Evolutionary conservation across 2,888 invertebrate genomes (phyloP).

Genomic region (Periphyllus acericola): DNA sequence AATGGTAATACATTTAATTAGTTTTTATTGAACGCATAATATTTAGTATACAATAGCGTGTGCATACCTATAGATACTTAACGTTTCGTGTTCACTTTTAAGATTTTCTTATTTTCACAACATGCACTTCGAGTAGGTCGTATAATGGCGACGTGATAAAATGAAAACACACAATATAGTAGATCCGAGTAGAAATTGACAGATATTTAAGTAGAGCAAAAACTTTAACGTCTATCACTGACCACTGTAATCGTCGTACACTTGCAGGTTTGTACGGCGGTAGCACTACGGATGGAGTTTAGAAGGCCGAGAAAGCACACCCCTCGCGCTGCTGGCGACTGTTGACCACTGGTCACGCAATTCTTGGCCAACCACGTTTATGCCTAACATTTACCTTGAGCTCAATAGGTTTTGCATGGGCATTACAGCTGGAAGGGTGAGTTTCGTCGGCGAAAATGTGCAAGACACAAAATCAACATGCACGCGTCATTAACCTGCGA

Average conservation of each 20-base stretch:
- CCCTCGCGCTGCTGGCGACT: conserved; percentile 45
- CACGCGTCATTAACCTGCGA: conserved; percentile 32
- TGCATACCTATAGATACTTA: no score
- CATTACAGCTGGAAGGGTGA: conserved; percentile 38
- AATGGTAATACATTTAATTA: no score
- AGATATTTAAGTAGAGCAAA: neutral
- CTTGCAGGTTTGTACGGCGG: conserved; percentile 10
- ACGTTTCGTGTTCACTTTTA: neutral
- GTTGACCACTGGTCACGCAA: conserved; percentile 60
- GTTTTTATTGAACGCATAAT: no score
- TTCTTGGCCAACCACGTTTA: conserved; percentile 46
- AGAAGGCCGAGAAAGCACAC: conserved; percentile 40
- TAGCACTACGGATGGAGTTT: conserved; percentile 21
- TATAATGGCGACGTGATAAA: neutral
- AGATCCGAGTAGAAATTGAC: neutral
- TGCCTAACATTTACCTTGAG: conserved; percentile 47
- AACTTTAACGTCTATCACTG: neutral
- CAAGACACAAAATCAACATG: conserved; percentile 41
- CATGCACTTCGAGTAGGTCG: neutral
- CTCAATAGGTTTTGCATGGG: conserved; percentile 40
- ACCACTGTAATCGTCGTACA: conserved; percentile 2
- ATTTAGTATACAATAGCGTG: no score
- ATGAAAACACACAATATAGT: neutral
- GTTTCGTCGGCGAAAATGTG: conserved; percentile 32
- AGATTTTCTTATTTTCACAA: neutral